These are phyloP conservation scores for Gymnodraco acuticeps DNA, from an alignment of 2,797 vertebrate genomes.

Conservation along the genomic window DNA sequence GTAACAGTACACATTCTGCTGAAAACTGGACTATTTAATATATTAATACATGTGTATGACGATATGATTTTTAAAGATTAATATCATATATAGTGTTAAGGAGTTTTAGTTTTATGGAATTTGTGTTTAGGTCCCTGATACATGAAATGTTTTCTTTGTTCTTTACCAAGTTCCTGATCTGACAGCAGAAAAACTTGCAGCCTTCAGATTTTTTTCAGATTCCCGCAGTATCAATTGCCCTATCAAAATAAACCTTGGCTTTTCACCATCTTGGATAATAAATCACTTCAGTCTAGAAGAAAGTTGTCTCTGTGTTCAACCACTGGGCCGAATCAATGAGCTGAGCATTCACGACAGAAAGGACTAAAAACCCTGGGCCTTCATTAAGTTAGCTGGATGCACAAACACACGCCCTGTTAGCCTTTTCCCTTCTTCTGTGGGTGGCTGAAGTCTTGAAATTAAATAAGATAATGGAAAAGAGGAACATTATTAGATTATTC, in stretches of 20 bases:
- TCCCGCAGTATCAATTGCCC: background rate
- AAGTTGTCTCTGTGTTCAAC: conserved; percentile 42
- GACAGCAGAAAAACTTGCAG: background rate
- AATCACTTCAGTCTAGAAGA: conserved; percentile 22
- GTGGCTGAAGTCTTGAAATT: conserved; percentile 79
- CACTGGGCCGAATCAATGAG: conserved; percentile 57
- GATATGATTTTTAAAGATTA: background rate
- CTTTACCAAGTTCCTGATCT: conserved; percentile 1
- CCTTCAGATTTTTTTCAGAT: background rate
- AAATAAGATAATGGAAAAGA: conserved; percentile 84
- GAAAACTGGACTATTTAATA: no score
- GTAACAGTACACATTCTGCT: no score
- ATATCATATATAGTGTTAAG: no score
- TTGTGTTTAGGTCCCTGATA: background rate
- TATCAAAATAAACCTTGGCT: background rate
- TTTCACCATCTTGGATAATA: conserved; percentile 15
- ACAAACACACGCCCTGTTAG: conserved; percentile 75
- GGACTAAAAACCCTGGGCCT: conserved; percentile 66
- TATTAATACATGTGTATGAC: no score
- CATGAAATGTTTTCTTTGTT: background rate
- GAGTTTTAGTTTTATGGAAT: background rate
- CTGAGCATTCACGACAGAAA: conserved; percentile 56
- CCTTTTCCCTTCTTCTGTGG: conserved; percentile 72
- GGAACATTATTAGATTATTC: conserved; percentile 79
- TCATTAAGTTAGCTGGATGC: conserved; percentile 77